phyloP scores from a whole-genome alignment of 2,797 vertebrate genomes.

The Sternarchorhynchus goeldii region DNA sequence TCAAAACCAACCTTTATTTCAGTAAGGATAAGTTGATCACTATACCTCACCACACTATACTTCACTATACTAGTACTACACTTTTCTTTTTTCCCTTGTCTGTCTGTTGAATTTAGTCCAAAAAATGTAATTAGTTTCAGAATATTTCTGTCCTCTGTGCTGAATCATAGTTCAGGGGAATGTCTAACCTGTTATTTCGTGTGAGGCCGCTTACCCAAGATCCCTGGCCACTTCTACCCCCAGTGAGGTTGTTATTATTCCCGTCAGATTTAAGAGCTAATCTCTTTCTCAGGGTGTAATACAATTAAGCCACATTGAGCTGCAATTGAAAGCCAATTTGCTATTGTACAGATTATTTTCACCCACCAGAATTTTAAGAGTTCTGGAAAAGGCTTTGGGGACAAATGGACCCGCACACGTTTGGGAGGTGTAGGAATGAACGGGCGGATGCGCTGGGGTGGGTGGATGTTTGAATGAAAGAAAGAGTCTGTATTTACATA shows the following conservation, averaged over 20 bases:
- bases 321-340: slow-evolving; percentile 56
- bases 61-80: too few relatives aligned
- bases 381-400: slow-evolving; percentile 1
- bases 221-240: slow-evolving; percentile 60
- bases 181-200: slow-evolving; percentile 67
- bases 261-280: slow-evolving; percentile 69
- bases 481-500: slow-evolving; percentile 17
- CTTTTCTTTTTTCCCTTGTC: too few relatives aligned
- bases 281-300: slow-evolving; percentile 71
- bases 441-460: background rate
- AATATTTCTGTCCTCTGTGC: slow-evolving; percentile 44
- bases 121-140: slow-evolving; percentile 18
- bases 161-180: slow-evolving; percentile 52
- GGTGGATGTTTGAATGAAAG: background rate
- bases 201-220: slow-evolving; percentile 58
- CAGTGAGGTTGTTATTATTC: slow-evolving; percentile 59
- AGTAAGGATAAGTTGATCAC: background rate
- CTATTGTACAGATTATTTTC: slow-evolving; percentile 64
- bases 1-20: background rate
- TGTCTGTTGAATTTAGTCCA: slow-evolving; percentile 3
- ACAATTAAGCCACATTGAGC: slow-evolving; percentile 74
- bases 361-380: slow-evolving; percentile 1
- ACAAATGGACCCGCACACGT: slow-evolving; percentile 6
- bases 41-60: background rate
- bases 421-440: background rate